Base-by-base conservation (phyloP, 2,888 invertebrate genomes). In the Drosophila pegasa region DNA sequence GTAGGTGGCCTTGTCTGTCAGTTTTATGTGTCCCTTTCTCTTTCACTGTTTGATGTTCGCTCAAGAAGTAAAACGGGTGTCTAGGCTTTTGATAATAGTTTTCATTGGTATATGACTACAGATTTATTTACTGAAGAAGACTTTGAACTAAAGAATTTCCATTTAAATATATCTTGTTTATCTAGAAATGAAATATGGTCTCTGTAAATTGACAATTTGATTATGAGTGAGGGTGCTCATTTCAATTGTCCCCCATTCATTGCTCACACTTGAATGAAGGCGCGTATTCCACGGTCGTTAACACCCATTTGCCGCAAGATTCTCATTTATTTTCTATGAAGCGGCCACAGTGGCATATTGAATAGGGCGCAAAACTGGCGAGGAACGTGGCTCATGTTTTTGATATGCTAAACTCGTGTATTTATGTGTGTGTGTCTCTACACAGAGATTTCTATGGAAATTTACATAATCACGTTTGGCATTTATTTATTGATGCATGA, bases 391-490 rank as follows among this genome's bases (percentile, higher is more conserved):
- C 33, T 52, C 35, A 51, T 59, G 54, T 63, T 50, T 48, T 51
- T 43, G 75, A 66, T 65, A 60, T 75, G 52, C 18, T 29, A 45
- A 29, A 29, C 29, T 29, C 27, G 45, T 45, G 18, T 45, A 43
- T 65, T 67, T 65, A 64, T 65, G 14, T n/a, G 3, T 25, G 9
- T n/a, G 16, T 45, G 9, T n/a, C n/a, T 45, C 25, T 16, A 16
- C n/a, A 74, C 59, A 67, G 74, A 85, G 76, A 85, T 80, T 82
- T 77, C 87, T 71, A 79, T 84, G 66, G 75, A 82, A 77, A 84
- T 85, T 85, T 87, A 80, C 87, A 85, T 85, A 86, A 87, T 86
- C 87, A 86, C 83, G 85, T 85, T 79, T 80, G 87, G 75, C 83
- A 87, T 84, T 86, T 87, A 83, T 87, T 86, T 87, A 86, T 86